Evolutionary conservation across 2,797 vertebrate species (phyloP).

Genomic region (Hippopotamyrus pictus): DNA sequence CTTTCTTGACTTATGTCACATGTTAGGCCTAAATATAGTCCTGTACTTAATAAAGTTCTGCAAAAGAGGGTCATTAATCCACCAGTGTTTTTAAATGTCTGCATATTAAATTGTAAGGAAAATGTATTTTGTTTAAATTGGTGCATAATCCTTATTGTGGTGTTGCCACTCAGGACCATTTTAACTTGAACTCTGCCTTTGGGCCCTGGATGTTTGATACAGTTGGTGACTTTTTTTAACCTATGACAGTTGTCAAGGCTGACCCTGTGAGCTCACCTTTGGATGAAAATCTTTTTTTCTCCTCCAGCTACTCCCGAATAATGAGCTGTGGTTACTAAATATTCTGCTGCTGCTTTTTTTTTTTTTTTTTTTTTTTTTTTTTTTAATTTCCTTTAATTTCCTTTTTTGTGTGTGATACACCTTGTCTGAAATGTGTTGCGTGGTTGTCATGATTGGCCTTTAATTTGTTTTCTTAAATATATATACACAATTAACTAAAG

Average conservation of each 20-base stretch:
- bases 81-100: neutral
- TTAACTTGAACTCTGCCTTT: neutral
- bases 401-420: neutral
- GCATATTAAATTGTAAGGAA: neutral
- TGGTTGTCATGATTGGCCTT: neutral
- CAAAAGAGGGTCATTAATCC: neutral
- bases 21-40: neutral
- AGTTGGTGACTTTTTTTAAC: neutral
- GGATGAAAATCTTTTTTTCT: neutral
- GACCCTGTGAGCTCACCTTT: neutral
- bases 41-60: neutral
- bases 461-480: neutral
- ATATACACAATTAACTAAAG: neutral
- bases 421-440: neutral
- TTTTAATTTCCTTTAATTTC: neutral
- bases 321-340: neutral
- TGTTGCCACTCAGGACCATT: neutral
- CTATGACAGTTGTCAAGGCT: neutral
- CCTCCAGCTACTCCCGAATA: neutral
- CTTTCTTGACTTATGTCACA: neutral
- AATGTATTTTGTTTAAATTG: neutral
- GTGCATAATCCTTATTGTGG: neutral
- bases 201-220: neutral
- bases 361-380: neutral
- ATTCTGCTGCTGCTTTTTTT: neutral